These are phyloP conservation scores for Catharus bicknelli DNA, from an alignment of 2,113 vertebrate genomes.

Conservation along the genomic window DNA sequence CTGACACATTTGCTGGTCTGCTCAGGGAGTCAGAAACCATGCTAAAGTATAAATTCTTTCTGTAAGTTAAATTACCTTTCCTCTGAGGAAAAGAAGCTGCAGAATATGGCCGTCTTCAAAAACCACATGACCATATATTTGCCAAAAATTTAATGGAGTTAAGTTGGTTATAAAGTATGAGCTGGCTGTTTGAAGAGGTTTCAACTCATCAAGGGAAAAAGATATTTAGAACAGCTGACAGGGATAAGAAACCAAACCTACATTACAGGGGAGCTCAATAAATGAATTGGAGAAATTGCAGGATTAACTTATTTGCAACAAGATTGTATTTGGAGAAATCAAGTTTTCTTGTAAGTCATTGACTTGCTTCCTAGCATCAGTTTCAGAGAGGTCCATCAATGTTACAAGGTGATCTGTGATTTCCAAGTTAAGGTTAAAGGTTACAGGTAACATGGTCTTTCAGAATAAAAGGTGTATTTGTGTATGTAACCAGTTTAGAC, in stretches of 20 bases:
- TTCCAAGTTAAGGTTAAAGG: neutral
- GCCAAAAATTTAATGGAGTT: constrained; percentile 13
- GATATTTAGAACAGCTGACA: neutral
- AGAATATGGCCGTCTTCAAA: constrained; percentile 11
- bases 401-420: neutral
- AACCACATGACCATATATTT: neutral
- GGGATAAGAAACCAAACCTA: neutral
- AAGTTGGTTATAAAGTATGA: neutral
- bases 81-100: neutral
- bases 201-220: neutral
- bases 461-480: neutral
- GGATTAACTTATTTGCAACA: neutral
- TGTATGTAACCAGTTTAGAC: neutral
- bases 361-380: constrained; percentile 12
- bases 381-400: neutral
- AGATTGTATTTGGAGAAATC: neutral
- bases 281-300: neutral
- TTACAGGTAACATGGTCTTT: neutral
- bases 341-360: neutral
- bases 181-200: neutral
- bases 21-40: neutral
- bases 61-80: neutral
- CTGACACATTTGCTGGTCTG: neutral
- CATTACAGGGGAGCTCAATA: neutral
- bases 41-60: neutral